These are phyloP conservation scores for Plagodis pulveraria DNA, from an alignment of 2,888 invertebrate genomes.

Conservation along the genomic window DNA sequence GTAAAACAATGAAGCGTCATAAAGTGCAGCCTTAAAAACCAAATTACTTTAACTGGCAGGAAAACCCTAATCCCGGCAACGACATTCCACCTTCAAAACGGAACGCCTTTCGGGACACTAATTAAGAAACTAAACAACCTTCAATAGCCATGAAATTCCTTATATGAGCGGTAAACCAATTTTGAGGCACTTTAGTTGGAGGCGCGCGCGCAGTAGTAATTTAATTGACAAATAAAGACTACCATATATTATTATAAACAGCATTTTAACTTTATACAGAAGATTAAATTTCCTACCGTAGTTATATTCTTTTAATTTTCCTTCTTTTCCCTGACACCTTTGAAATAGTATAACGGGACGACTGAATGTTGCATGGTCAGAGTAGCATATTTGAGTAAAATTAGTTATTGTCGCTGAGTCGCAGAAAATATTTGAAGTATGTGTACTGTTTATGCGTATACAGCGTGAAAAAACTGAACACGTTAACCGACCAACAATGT, in stretches of 20 bases:
- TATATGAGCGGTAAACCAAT: slow-evolving; percentile 77
- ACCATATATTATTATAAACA: slow-evolving; percentile 8
- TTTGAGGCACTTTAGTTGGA: slow-evolving; percentile 71
- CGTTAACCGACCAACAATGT: slow-evolving; percentile 52
- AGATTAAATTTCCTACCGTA: not conserved
- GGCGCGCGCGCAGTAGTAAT: slow-evolving; percentile 64
- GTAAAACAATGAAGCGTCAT: slow-evolving; percentile 70
- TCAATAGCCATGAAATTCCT: slow-evolving; percentile 80
- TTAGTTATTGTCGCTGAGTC: no score
- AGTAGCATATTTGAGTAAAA: no score
- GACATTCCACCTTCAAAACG: slow-evolving; percentile 61
- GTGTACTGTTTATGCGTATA: slow-evolving; percentile 12
- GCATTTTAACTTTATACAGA: slow-evolving; percentile 12
- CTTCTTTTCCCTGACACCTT: no score
- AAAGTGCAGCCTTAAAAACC: slow-evolving; percentile 57
- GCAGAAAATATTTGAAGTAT: slow-evolving; percentile 3
- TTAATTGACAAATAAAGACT: slow-evolving; percentile 74
- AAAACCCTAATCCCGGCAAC: slow-evolving; percentile 58
- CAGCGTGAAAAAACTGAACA: slow-evolving; percentile 38
- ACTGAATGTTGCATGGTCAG: no score
- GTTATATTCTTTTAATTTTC: no score
- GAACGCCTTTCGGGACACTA: slow-evolving; percentile 64
- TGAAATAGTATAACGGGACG: no score
- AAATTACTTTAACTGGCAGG: slow-evolving; percentile 61
- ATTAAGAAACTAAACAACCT: slow-evolving; percentile 77